A percentile compares a stretch with the other conserved stretches of the same genome.
Conservation (phyloP, 2,797 vertebrate species). For the Sylvilagus floridanus region DNA sequence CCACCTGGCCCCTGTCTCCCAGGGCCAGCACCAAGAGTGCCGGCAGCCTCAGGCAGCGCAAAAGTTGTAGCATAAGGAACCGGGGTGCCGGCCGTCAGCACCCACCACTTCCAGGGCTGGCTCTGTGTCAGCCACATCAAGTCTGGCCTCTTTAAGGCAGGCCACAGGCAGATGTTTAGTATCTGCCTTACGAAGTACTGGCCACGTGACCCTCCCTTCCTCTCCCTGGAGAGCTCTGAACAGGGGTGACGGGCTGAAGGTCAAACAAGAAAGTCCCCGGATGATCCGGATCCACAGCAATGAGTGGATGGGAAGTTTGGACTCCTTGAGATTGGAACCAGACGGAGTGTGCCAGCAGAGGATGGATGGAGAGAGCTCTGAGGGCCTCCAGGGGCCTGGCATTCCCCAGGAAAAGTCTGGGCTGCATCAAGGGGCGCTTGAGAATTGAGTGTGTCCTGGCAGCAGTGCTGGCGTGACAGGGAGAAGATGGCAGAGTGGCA, state of each 20-base stretch:
- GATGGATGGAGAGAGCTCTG: neutral
- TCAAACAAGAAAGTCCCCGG: neutral
- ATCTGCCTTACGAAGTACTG: neutral
- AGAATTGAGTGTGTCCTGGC: neutral
- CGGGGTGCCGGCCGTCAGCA: accelerated
- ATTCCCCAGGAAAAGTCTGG: neutral
- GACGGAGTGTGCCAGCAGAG: neutral
- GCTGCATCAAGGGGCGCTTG: neutral
- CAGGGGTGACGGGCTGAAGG: neutral
- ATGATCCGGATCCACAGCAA: neutral
- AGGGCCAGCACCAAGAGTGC: neutral
- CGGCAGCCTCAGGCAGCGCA: neutral
- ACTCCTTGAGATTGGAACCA: neutral
- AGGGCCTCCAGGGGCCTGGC: neutral
- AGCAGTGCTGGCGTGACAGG: neutral
- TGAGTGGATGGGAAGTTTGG: neutral
- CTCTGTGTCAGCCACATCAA: too few relatives aligned
- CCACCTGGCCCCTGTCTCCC: neutral
- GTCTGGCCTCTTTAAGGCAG: neutral
- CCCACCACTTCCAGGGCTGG: neutral
- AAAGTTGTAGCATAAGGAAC: neutral
- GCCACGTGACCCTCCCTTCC: neutral
- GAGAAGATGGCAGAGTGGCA: neutral
- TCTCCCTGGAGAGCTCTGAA: neutral
- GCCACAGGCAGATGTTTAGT: neutral